Evolutionary conservation across 2,888 invertebrate species (phyloP).

Genomic region (Matsumyia berberina): DNA sequence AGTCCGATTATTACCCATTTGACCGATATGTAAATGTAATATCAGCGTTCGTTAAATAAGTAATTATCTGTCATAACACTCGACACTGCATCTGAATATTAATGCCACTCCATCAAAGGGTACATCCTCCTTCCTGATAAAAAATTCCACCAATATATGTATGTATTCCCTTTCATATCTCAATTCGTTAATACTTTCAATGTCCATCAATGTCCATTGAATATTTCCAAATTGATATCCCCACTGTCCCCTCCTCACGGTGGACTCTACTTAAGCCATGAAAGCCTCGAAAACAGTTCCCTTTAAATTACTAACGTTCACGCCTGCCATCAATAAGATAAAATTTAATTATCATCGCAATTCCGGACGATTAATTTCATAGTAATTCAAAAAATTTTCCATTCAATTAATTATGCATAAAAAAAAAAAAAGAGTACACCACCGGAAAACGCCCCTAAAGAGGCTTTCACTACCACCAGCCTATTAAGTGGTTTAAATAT

Average conservation of each 20-base stretch:
- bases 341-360: constrained; percentile 60
- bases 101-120: too few relatives aligned
- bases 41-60: too few relatives aligned
- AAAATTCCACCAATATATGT: neutral
- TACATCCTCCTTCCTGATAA: neutral
- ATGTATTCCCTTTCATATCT: neutral
- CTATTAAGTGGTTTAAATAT: constrained; percentile 37
- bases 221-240: constrained; percentile 7
- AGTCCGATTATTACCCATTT: too few relatives aligned
- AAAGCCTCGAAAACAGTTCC: too few relatives aligned
- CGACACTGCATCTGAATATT: too few relatives aligned
- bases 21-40: too few relatives aligned
- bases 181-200: constrained; percentile 5
- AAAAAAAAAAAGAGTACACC: constrained; percentile 17
- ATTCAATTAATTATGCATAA: constrained; percentile 67
- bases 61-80: too few relatives aligned
- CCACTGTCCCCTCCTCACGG: neutral
- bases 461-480: neutral
- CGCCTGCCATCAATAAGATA: constrained; percentile 26
- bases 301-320: constrained; percentile 9
- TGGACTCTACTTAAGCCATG: neutral
- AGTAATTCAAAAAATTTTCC: constrained; percentile 64
- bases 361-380: constrained; percentile 49
- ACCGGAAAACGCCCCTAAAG: constrained; percentile 1
- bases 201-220: constrained; percentile 11